Percentiles rank a stretch among this genome's conserved stretches.
Evolutionary conservation across 2,797 vertebrate species (phyloP).

Genomic region (Hyperoplus lanceolatus): DNA sequence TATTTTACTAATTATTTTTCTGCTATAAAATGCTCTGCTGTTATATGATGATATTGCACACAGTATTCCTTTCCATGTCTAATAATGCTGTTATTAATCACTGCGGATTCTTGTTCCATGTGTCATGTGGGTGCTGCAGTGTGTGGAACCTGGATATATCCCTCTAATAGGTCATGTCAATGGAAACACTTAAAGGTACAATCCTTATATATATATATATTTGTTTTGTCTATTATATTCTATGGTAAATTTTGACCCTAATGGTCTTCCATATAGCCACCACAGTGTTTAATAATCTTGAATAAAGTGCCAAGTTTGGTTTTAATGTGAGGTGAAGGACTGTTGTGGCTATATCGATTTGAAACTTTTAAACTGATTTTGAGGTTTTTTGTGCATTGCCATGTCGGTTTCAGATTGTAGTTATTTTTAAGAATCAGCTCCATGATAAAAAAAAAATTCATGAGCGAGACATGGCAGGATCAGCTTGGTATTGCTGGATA

Average conservation of each 20-base stretch:
- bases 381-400: not conserved
- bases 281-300: slow-evolving; percentile 12
- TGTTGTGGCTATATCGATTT: slow-evolving; percentile 35
- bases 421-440: not conserved
- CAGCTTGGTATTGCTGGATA: slow-evolving; percentile 8
- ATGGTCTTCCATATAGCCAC: slow-evolving; percentile 23
- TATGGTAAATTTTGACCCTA: not conserved
- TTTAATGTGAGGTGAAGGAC: not conserved
- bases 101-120: slow-evolving; percentile 79
- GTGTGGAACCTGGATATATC: slow-evolving; percentile 86
- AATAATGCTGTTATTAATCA: slow-evolving; percentile 72
- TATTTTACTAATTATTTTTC: slow-evolving; percentile 7
- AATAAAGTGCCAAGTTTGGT: not conserved
- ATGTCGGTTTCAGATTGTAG: not conserved
- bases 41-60: slow-evolving; percentile 33
- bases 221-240: not conserved
- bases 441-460: not conserved
- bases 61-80: slow-evolving; percentile 60
- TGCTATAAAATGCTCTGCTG: slow-evolving; percentile 15
- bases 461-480: not conserved
- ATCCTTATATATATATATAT: slow-evolving; percentile 59
- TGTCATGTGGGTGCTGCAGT: slow-evolving; percentile 83
- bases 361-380: not conserved
- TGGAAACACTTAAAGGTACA: slow-evolving; percentile 85
- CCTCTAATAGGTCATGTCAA: slow-evolving; percentile 84